Evolutionary conservation across 2,888 invertebrate species (phyloP).

Genomic region (Papilio elwesi): DNA sequence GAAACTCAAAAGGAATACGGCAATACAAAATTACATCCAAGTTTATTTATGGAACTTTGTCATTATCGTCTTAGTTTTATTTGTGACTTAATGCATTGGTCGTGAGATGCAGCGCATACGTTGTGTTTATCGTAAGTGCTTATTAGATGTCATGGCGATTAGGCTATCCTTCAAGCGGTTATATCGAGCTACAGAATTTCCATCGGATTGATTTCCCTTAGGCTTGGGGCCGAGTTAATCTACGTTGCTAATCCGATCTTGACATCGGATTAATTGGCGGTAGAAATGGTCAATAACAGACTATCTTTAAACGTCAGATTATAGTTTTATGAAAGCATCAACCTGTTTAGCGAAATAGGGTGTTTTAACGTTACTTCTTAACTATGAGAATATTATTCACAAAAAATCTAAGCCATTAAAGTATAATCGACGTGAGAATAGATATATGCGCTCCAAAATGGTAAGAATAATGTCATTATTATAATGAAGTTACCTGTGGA

Average conservation of each 20-base stretch:
- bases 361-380: slow-evolving; percentile 16
- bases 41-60: slow-evolving; percentile 27
- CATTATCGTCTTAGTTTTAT: slow-evolving; percentile 43
- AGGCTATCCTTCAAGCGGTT: slow-evolving; percentile 57
- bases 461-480: slow-evolving; percentile 23
- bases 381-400: slow-evolving; percentile 12
- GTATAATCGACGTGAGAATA: slow-evolving; percentile 31
- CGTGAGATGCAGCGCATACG: slow-evolving; percentile 52
- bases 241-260: slow-evolving; percentile 75
- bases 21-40: slow-evolving; percentile 18
- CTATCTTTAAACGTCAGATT: slow-evolving; percentile 48
- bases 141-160: slow-evolving; percentile 68
- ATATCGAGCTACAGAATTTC: slow-evolving; percentile 45
- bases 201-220: slow-evolving; percentile 51
- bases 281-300: slow-evolving; percentile 52
- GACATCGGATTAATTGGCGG: slow-evolving; percentile 73
- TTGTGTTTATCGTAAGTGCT: slow-evolving; percentile 54
- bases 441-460: slow-evolving; percentile 4
- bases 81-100: slow-evolving; percentile 44
- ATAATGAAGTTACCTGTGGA: slow-evolving; percentile 82
- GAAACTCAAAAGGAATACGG: slow-evolving; percentile 11
- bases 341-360: slow-evolving; percentile 23
- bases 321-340: slow-evolving; percentile 69
- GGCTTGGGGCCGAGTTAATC: slow-evolving; percentile 66
- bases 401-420: slow-evolving; percentile 1